Conservation (phyloP, 2,113 vertebrate genomes). For the Pungitius pungitius region DNA sequence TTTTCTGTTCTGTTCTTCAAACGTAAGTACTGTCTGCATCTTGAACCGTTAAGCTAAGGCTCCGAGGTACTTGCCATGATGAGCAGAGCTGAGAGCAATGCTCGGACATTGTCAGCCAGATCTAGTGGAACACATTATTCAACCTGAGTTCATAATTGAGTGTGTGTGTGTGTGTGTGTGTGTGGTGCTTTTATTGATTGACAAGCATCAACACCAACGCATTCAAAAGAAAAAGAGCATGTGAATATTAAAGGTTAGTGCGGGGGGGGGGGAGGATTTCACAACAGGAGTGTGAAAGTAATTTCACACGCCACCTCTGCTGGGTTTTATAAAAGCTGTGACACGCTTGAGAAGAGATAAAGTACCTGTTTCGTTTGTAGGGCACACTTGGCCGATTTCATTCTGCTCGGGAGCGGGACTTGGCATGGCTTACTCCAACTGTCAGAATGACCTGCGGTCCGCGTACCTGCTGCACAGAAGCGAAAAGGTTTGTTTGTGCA, state of each 20-base stretch:
- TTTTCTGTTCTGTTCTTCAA: conserved; percentile 98
- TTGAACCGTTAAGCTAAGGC: not conserved
- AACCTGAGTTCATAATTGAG: not conserved
- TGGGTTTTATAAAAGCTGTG: conserved; percentile 10
- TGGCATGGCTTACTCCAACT: conserved; percentile 98
- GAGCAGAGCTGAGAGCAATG: not conserved
- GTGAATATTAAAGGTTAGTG: conserved; percentile 1
- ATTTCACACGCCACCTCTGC: conserved; percentile 6
- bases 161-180: not conserved
- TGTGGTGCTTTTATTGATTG: not conserved
- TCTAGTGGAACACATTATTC: not conserved
- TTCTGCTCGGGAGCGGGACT: conserved; percentile 90
- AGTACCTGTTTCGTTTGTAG: conserved; percentile 71
- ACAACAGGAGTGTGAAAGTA: conserved; percentile 14
- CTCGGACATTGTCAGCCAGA: too few relatives aligned
- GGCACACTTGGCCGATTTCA: conserved; percentile 90
- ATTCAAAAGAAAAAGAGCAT: not conserved
- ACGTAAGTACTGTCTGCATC: conserved; percentile 85
- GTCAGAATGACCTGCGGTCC: conserved; percentile 92
- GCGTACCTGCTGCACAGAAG: conserved; percentile 89
- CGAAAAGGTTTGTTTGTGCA: conserved; percentile 83
- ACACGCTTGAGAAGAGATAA: not conserved
- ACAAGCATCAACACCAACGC: not conserved
- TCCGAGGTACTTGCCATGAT: not conserved
- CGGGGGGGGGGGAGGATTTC: not conserved